Evolutionary conservation across 2,113 vertebrate genomes (phyloP), one percentile per base, ranked within the genome.

Genomic region (Cyanocitta stelleri): DNA sequence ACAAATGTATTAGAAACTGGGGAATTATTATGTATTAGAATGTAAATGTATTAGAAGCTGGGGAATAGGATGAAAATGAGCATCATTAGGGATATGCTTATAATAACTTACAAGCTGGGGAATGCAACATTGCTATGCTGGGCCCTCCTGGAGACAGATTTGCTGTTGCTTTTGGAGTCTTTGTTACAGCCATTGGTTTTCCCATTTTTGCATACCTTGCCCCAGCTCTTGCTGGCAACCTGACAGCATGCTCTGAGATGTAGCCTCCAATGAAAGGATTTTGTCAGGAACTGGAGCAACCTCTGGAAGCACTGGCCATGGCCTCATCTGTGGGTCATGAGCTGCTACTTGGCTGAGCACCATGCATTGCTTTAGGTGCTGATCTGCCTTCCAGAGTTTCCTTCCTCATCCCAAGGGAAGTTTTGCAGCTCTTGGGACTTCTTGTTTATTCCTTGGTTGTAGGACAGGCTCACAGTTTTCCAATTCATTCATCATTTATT

Each of bases 41-140:
- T 37, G 35, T 37, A 69, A 95, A 76, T 90, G 27, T 72, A 96
- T 96, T 95, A 87, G 93, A 96, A 97, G 78, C 92, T 97, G 94
- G 87, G 30, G 48, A 80, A 80, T 33, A 82, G 86, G 48, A 95
- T 75, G 76, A 88, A 94, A 95, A 87, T 69, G n/a, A 89, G 63
- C 80, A 86, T 94, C 91, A 68, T 72, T 90, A 72, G 39, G 84
- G 41, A 26, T 82, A 83, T 93, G 66, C 85, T 92, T 90, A 39
- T 52, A 89, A 84, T 76, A 95, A 93, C 63, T 93, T 89, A 67
- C 0, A 7, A 95, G 73, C 69, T 82, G 73, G 44, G 61, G 44
- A 96, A 89, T 87, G 52, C 46, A 74, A 78, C 41, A 11, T 84
- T 94, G 37, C 89, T 87, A 10, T 1, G 9, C 68, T 86, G 62